Percentiles rank a stretch among this genome's conserved stretches.
phyloP scores from a whole-genome alignment of 2,888 invertebrate genomes.

The Drosophila subsilvestris region DNA sequence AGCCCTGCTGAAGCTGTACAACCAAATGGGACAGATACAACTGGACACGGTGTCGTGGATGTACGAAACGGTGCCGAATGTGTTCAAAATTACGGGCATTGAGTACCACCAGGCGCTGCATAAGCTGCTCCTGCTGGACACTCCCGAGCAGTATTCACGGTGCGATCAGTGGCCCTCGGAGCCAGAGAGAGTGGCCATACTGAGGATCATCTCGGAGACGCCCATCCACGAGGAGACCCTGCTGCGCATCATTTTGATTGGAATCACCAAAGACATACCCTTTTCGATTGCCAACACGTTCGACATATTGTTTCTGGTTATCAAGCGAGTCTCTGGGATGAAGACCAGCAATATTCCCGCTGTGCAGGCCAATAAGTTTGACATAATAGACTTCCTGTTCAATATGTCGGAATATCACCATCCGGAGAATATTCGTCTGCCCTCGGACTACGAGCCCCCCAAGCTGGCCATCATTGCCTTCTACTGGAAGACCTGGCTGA shows the following conservation, averaged over 20 bases:
- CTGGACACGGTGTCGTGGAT: slow-evolving; percentile 95
- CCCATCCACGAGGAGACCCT: slow-evolving; percentile 94
- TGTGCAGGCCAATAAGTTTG: slow-evolving; percentile 90
- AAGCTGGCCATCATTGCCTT: slow-evolving; percentile 94
- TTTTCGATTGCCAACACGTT: slow-evolving; percentile 92
- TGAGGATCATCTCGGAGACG: slow-evolving; percentile 93
- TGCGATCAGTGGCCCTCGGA: slow-evolving; percentile 96
- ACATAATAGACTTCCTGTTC: slow-evolving; percentile 95
- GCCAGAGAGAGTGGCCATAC: slow-evolving; percentile 90
- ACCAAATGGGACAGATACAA: slow-evolving; percentile 89
- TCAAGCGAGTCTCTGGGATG: slow-evolving; percentile 92
- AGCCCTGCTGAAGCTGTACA: slow-evolving; percentile 81
- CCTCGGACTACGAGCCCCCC: slow-evolving; percentile 92
- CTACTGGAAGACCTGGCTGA: slow-evolving; percentile 98
- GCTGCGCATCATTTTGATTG: slow-evolving; percentile 92
- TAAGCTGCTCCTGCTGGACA: slow-evolving; percentile 91
- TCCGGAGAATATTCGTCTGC: slow-evolving; percentile 95
- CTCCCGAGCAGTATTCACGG: slow-evolving; percentile 92
- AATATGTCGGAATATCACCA: slow-evolving; percentile 95
- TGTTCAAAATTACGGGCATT: slow-evolving; percentile 89
- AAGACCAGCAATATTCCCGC: slow-evolving; percentile 89
- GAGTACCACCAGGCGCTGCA: slow-evolving; percentile 92
- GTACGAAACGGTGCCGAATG: slow-evolving; percentile 90
- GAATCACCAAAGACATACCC: slow-evolving; percentile 89
- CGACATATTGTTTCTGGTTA: slow-evolving; percentile 93